Base-by-base conservation (phyloP, 2,797 vertebrate species). In the Trematomus bernacchii region DNA sequence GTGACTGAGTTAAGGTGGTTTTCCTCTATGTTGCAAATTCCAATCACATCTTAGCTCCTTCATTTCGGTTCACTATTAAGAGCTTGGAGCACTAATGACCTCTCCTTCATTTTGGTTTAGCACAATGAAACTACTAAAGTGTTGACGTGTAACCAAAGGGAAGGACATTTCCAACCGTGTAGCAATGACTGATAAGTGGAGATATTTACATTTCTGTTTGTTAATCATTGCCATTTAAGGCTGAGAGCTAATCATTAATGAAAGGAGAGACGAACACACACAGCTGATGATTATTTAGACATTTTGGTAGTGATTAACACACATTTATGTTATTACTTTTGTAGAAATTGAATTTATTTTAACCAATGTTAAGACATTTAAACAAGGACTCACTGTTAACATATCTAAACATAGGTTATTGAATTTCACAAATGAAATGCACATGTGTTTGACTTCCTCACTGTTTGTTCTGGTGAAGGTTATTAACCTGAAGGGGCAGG, bases 101-200 rank as follows among this genome's bases (percentile, higher is more conserved):
- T 53, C 14, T 67, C 6, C 46, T 43, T 58, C 75, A 42, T 77
- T 27, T 86, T 70, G 68, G 67, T 67, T 79, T 59, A 13, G 9
- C 71, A 23, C 59, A 52, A 74, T 93, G 91, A 91, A 90, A 86
- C 81, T 7, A 19, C 27, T 6, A 2, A 14, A 11, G 47, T 61
- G 88, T 90, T 85, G 90, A 92, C 68, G 84, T 92, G 87, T 73
- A 51, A 72, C 68, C 76, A 52, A 58, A 73, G 42, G 7, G 10
- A 73, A 44, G 23, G 42, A 80, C 50, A 1, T 19, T 65, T 80
- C 68, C 12, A 3, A 18, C 3, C 4, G 9, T 1, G 30, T 27
- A 51, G 70, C 50, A 1, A 73, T 84, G 85, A 89, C 73, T 77
- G 74, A 79, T 77, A 7, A 59, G 71, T 83, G 78, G 19, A 62